A percentile compares a stretch with the other conserved stretches of the same genome.
Evolutionary conservation across 2,888 invertebrate species (phyloP).

Genomic region (Monopis laevigella): DNA sequence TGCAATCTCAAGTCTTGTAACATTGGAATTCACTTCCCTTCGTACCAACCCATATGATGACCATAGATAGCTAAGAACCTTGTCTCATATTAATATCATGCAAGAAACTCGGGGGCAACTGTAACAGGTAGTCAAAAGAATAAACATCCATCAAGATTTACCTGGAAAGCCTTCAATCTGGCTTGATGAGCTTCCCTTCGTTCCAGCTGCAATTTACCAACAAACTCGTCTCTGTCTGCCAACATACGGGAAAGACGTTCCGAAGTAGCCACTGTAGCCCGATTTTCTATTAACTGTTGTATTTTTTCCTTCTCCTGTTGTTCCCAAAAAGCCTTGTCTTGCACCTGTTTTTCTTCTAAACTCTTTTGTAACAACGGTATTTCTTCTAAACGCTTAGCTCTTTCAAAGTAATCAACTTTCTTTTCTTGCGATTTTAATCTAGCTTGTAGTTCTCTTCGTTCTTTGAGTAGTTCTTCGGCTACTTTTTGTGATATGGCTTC

Average conservation of each 20-base stretch:
- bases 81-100: too few species aligned
- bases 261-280: conserved; percentile 83
- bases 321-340: conserved; percentile 92
- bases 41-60: too few species aligned
- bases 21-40: too few species aligned
- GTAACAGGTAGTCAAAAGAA: too few species aligned
- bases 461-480: conserved; percentile 93
- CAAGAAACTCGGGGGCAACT: too few species aligned
- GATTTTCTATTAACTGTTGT: conserved; percentile 74
- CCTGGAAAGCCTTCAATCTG: conserved; percentile 75
- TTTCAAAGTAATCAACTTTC: conserved; percentile 94
- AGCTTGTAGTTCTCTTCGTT: conserved; percentile 90
- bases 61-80: too few species aligned
- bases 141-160: too few species aligned
- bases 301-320: conserved; percentile 89
- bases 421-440: conserved; percentile 96
- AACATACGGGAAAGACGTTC: conserved; percentile 84
- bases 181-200: conserved; percentile 62
- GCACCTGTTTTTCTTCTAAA: conserved; percentile 83
- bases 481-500: conserved; percentile 94
- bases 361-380: conserved; percentile 89
- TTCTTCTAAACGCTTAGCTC: conserved; percentile 95
- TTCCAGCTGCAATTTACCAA: conserved; percentile 79
- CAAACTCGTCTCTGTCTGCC: conserved; percentile 80
- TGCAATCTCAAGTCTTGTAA: too few species aligned